Percentiles rank a stretch among this genome's conserved stretches.
phyloP scores from a whole-genome alignment of 2,888 invertebrate species.

The Tridacna gigas region DNA sequence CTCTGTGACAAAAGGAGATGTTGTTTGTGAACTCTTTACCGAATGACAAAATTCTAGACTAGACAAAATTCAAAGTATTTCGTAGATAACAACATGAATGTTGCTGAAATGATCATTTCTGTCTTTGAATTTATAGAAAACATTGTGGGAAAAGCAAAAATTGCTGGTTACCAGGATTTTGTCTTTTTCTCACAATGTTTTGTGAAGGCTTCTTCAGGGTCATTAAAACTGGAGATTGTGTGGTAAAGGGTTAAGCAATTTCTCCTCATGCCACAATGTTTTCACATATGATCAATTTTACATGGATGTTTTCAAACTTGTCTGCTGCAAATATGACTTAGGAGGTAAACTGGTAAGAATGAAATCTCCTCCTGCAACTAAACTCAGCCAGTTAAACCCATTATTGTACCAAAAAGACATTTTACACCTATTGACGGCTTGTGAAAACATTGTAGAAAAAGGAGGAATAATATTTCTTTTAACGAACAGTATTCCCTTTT shows the following conservation, averaged over 20 bases:
- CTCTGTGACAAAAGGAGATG: constrained; percentile 2
- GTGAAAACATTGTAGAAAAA: neutral
- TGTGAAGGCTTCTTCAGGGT: too few species aligned
- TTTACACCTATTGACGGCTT: neutral
- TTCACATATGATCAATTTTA: neutral
- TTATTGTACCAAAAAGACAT: neutral
- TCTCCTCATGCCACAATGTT: constrained; percentile 1
- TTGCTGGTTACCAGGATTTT: neutral
- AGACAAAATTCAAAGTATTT: neutral
- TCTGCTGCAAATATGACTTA: neutral
- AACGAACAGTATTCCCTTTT: neutral
- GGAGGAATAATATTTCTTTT: neutral
- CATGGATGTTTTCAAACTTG: neutral
- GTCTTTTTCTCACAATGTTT: neutral
- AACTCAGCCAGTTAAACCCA: too few species aligned
- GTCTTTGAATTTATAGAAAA: neutral
- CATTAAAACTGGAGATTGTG: too few species aligned
- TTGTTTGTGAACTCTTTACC: neutral
- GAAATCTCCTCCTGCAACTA: too few species aligned
- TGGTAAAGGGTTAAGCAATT: too few species aligned
- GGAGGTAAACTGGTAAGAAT: too few species aligned
- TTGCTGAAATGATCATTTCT: too few species aligned
- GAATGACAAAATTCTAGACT: neutral
- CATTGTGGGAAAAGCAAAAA: neutral
- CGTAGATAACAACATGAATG: too few species aligned